Evolutionary conservation across 2,113 vertebrate species (phyloP).

Genomic region (Cheirogaleus medius): DNA sequence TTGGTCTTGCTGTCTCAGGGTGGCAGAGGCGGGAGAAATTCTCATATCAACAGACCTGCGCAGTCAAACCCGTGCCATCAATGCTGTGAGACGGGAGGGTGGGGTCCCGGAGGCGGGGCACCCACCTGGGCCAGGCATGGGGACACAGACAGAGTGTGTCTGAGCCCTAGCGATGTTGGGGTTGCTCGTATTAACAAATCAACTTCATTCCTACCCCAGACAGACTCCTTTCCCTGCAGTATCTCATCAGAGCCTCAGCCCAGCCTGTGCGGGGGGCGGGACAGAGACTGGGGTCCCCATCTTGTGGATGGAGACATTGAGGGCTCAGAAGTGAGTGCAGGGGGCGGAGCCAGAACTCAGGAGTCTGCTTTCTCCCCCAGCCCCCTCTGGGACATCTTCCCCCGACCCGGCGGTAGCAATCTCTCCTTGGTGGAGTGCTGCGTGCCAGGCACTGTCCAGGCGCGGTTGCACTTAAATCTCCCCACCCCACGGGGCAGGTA

Average conservation of each 20-base stretch:
- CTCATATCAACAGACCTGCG: background rate
- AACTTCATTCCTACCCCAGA: background rate
- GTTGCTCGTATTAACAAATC: background rate
- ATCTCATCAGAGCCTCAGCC: background rate
- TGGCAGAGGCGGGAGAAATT: background rate
- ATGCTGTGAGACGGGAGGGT: background rate
- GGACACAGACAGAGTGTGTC: background rate
- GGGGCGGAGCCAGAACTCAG: background rate
- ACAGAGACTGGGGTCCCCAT: background rate
- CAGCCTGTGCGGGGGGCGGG: too few relatives aligned
- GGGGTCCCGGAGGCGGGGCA: background rate
- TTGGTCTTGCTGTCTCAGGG: background rate
- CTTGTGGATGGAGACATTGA: background rate
- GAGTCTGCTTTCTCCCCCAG: background rate
- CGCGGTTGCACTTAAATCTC: fast-evolving
- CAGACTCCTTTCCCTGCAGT: background rate
- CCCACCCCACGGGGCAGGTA: background rate
- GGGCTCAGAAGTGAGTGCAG: background rate
- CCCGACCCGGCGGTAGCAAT: background rate
- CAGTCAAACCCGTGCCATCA: background rate
- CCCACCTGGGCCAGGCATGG: background rate
- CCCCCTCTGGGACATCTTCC: background rate
- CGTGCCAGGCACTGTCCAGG: background rate
- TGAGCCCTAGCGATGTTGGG: background rate
- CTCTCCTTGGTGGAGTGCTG: fast-evolving